Conservation (phyloP, 2,888 invertebrate genomes). For the Anthophora plumipes region DNA sequence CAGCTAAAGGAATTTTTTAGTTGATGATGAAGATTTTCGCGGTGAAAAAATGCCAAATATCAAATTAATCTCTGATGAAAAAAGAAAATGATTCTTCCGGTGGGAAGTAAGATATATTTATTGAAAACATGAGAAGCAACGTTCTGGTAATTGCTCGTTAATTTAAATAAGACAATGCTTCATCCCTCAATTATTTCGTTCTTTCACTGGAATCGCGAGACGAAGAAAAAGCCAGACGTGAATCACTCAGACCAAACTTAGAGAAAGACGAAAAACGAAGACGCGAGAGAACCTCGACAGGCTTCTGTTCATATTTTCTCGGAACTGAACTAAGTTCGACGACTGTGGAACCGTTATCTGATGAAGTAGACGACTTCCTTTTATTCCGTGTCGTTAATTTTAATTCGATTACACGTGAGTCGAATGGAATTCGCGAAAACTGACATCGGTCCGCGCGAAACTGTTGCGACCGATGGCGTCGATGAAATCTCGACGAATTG, state of each 20-base stretch:
- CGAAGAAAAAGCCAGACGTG: conserved; percentile 48
- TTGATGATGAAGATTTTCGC: background rate
- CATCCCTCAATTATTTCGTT: conserved; percentile 41
- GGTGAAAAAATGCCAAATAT: background rate
- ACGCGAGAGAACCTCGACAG: conserved; percentile 5
- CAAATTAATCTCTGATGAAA: background rate
- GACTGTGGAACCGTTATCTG: conserved; percentile 25
- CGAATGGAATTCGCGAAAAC: conserved; percentile 25
- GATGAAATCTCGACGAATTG: background rate
- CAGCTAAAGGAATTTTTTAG: background rate
- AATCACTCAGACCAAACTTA: conserved; percentile 50
- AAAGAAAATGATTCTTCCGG: background rate
- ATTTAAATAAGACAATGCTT: conserved; percentile 44
- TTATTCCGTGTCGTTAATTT: conserved; percentile 33
- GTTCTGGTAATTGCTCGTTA: background rate
- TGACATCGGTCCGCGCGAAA: background rate
- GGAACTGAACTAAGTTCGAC: conserved; percentile 16
- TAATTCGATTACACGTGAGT: conserved; percentile 46
- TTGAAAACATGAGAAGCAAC: background rate
- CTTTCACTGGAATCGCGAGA: conserved; percentile 34
- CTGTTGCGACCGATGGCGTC: background rate
- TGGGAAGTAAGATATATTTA: background rate
- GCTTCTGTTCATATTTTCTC: conserved; percentile 32
- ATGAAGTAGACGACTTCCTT: conserved; percentile 31
- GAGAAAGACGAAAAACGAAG: conserved; percentile 23